Percentiles rank a stretch among this genome's conserved stretches.
phyloP scores from a whole-genome alignment of 2,113 vertebrate genomes.

The Sisor rabdophorus region DNA sequence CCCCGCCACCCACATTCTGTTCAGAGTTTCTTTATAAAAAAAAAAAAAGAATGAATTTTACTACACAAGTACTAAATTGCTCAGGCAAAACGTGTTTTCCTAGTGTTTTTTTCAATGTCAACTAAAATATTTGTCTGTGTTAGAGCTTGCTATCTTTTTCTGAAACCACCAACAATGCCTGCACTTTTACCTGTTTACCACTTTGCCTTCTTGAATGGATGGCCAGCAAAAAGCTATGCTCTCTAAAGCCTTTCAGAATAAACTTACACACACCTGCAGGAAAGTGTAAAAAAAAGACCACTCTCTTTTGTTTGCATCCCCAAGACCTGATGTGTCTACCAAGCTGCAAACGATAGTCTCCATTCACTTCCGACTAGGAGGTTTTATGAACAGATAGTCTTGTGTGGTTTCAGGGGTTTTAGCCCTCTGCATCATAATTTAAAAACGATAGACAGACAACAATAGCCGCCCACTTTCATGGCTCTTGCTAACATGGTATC shows the following conservation, averaged over 20 bases:
- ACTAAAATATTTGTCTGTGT: background rate
- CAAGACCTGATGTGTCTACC: background rate
- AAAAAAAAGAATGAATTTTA: no score
- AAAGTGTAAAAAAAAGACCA: background rate
- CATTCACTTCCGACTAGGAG: constrained; percentile 22
- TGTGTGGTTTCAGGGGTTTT: constrained; percentile 30
- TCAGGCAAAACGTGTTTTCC: background rate
- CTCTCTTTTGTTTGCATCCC: background rate
- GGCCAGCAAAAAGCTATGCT: background rate
- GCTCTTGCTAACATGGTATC: constrained; percentile 26
- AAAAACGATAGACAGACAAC: constrained; percentile 12
- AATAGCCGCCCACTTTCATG: background rate
- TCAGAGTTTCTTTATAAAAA: background rate
- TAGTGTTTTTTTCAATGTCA: background rate
- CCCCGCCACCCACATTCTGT: no score
- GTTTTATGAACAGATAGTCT: constrained; percentile 11
- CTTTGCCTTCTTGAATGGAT: background rate
- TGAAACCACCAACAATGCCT: background rate
- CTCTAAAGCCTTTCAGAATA: background rate
- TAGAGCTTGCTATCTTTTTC: background rate
- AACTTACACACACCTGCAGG: background rate
- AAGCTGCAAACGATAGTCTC: background rate
- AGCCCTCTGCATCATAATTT: constrained; percentile 32
- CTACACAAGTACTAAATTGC: background rate
- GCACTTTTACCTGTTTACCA: background rate